phyloP scores from a whole-genome alignment of 2,888 invertebrate genomes.

The Eilema caniola region DNA sequence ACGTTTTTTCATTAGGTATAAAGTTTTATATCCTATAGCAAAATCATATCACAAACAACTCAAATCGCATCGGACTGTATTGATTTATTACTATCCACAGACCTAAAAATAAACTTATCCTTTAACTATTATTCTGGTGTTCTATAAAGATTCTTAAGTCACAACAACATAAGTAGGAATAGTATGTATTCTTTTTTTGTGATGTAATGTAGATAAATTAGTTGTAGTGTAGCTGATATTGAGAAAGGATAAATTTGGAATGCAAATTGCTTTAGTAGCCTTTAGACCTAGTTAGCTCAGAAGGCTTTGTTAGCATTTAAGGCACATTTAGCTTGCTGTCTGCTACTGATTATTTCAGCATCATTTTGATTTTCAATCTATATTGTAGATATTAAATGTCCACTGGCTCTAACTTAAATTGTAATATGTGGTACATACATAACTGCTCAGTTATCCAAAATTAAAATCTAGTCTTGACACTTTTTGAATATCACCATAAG shows the following conservation, averaged over 20 bases:
- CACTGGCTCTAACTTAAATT: neutral
- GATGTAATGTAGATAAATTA: neutral
- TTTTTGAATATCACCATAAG: slow-evolving; percentile 65
- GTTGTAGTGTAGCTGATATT: neutral
- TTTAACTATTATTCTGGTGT: neutral
- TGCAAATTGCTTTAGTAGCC: neutral
- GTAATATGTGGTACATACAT: neutral
- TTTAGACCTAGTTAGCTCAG: neutral
- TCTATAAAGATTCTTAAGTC: neutral
- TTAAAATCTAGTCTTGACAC: slow-evolving; percentile 60
- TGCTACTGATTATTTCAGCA: neutral
- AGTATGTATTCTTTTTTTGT: neutral
- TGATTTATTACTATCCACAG: no score
- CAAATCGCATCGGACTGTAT: neutral
- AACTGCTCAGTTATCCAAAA: slow-evolving; percentile 48
- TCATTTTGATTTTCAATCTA: neutral
- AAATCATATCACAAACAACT: neutral
- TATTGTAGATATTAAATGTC: neutral
- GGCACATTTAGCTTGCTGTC: neutral
- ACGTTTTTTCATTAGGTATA: neutral
- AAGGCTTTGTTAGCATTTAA: neutral
- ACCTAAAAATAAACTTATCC: neutral
- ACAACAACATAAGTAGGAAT: neutral
- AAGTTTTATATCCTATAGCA: neutral
- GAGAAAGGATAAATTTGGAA: slow-evolving; percentile 1